Conservation (phyloP, 1,140 invertebrate genomes). For the Sinella curviseta region DNA sequence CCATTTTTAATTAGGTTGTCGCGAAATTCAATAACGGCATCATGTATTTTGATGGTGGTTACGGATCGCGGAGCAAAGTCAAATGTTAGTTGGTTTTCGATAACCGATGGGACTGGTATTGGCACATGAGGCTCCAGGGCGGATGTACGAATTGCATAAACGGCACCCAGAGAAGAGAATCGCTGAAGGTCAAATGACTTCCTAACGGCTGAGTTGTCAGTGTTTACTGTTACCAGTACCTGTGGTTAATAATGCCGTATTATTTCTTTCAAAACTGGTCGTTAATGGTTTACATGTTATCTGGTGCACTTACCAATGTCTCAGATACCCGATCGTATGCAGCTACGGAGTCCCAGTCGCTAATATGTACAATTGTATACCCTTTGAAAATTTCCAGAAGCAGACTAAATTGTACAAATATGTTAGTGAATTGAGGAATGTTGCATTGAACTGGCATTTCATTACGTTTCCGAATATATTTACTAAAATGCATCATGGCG, state of each 20-base stretch:
- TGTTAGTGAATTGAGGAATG: not conserved
- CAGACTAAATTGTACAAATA: too few relatives aligned
- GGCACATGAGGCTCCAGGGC: conserved; percentile 24
- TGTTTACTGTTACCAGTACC: conserved; percentile 34
- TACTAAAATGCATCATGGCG: conserved; percentile 41
- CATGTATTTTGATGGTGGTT: conserved; percentile 24
- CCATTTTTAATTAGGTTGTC: conserved; percentile 31
- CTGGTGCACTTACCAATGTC: conserved; percentile 29
- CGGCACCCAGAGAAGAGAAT: conserved; percentile 11
- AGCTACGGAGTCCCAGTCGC: conserved; percentile 25
- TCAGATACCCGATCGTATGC: conserved; percentile 31
- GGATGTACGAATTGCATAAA: conserved; percentile 4
- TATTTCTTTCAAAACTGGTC: not conserved
- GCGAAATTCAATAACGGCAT: not conserved
- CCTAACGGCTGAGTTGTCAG: not conserved
- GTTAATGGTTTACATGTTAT: not conserved
- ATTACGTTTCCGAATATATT: conserved; percentile 42
- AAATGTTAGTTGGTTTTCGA: not conserved
- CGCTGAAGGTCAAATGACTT: not conserved
- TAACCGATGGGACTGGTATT: not conserved
- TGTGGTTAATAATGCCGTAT: too few relatives aligned
- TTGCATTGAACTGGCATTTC: too few relatives aligned
- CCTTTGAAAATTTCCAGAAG: conserved; percentile 13
- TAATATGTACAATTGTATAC: conserved; percentile 34
- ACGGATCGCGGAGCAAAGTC: conserved; percentile 29